A percentile compares a stretch with the other conserved stretches of the same genome.
phyloP scores from a whole-genome alignment of 2,113 vertebrate genomes.

The Vombatus ursinus region DNA sequence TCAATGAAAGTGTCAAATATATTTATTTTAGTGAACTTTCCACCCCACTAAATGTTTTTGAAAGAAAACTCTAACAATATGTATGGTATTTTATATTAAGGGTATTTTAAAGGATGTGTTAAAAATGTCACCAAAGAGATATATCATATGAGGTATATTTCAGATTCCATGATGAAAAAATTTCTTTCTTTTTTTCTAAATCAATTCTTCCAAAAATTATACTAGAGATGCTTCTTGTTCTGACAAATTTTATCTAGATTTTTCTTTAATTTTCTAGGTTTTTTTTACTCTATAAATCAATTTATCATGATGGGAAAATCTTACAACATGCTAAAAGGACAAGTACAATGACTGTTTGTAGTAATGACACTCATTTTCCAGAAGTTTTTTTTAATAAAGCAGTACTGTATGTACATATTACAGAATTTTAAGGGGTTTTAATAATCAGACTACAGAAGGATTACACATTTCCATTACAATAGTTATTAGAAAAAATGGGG shows the following conservation, averaged over 20 bases:
- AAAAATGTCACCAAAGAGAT: neutral
- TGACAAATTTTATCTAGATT: neutral
- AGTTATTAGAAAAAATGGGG: slow-evolving; percentile 31
- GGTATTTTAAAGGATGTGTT: neutral
- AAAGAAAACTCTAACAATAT: neutral
- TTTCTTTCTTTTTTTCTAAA: neutral
- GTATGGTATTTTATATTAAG: neutral
- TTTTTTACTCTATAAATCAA: neutral
- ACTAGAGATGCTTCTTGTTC: neutral
- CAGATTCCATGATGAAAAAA: slow-evolving; percentile 3
- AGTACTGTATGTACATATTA: neutral
- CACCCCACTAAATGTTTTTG: neutral
- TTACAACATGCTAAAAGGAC: neutral
- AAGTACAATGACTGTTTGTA: neutral
- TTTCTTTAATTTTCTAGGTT: neutral
- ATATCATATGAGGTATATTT: neutral
- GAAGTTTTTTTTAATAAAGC: slow-evolving; percentile 40
- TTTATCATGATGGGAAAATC: neutral
- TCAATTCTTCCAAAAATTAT: slow-evolving; percentile 6
- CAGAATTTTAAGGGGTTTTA: slow-evolving; percentile 24
- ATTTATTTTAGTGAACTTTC: neutral
- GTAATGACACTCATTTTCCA: slow-evolving; percentile 40
- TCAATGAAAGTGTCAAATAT: neutral
- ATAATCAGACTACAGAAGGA: neutral
- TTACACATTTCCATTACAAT: neutral